A percentile compares a stretch with the other conserved stretches of the same genome.
Conservation (phyloP, 2,888 invertebrate species). For the Selenia dentaria region DNA sequence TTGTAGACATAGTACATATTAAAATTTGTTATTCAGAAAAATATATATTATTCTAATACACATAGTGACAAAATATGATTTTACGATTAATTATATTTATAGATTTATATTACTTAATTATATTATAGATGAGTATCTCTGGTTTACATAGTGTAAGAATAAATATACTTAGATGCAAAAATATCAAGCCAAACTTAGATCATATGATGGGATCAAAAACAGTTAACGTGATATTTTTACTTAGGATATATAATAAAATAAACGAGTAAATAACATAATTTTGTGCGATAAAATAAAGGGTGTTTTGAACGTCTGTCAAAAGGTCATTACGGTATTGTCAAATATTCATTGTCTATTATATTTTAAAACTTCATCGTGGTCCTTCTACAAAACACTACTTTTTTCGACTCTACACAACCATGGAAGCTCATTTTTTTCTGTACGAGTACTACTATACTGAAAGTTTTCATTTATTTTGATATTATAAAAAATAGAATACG, state of each 20-base stretch:
- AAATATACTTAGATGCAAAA: slow-evolving; percentile 35
- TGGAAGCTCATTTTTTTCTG: slow-evolving; percentile 64
- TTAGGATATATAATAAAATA: too few species aligned
- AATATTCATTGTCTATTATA: slow-evolving; percentile 56
- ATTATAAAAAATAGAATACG: too few species aligned
- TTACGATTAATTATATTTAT: slow-evolving; percentile 59
- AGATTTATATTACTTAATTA: slow-evolving; percentile 51
- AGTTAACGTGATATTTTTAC: slow-evolving; percentile 3
- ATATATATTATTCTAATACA: slow-evolving; percentile 59
- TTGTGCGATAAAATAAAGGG: slow-evolving; percentile 71
- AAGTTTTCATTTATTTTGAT: too few species aligned
- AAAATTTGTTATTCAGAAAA: slow-evolving; percentile 64
- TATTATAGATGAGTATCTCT: slow-evolving; percentile 57
- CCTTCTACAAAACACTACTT: slow-evolving; percentile 56
- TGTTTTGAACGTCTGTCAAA: slow-evolving; percentile 62
- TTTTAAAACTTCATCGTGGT: slow-evolving; percentile 47
- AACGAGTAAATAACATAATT: slow-evolving; percentile 41
- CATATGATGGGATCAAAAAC: too few species aligned
- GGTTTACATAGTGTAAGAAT: slow-evolving; percentile 43
- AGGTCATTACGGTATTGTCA: slow-evolving; percentile 74
- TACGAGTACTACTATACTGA: slow-evolving; percentile 9
- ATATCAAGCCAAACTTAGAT: slow-evolving; percentile 2
- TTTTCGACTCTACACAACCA: slow-evolving; percentile 74
- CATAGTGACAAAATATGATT: slow-evolving; percentile 61
- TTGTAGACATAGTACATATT: slow-evolving; percentile 70